A percentile compares a stretch with the other conserved stretches of the same genome.
Conservation (phyloP, 2,113 vertebrate genomes). For the Lophochroa leadbeateri region DNA sequence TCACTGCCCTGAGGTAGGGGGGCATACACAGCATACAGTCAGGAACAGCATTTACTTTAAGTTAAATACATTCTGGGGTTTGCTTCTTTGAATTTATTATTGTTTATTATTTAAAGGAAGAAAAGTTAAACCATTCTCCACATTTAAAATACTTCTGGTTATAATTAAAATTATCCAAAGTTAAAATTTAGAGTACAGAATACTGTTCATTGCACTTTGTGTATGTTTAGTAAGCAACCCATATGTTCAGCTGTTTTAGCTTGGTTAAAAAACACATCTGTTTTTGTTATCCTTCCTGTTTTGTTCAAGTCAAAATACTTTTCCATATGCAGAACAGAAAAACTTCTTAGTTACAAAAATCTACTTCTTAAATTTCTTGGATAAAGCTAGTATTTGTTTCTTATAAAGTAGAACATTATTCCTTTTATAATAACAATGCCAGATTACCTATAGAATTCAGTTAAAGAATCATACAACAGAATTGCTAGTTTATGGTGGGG, state of each 20-base stretch:
- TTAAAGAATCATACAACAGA: background rate
- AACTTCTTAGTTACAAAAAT: background rate
- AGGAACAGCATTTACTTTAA: background rate
- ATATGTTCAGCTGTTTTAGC: background rate
- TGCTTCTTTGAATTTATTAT: background rate
- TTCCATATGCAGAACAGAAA: background rate
- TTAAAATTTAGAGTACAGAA: background rate
- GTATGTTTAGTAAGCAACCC: background rate
- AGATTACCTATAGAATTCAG: background rate
- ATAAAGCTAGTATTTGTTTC: background rate
- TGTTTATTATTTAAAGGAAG: background rate
- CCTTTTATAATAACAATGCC: background rate
- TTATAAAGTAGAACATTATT: background rate
- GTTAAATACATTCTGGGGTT: background rate
- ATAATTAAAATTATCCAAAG: background rate
- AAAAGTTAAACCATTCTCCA: background rate
- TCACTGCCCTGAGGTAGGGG: background rate
- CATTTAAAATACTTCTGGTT: background rate
- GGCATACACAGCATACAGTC: background rate
- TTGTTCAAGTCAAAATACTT: background rate
- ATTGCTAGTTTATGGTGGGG: background rate
- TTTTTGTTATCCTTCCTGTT: constrained; percentile 28
- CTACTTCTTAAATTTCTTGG: background rate
- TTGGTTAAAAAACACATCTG: background rate
- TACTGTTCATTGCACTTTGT: background rate